These are phyloP conservation scores for Arrhopalites spinosus DNA, from an alignment of 2,888 invertebrate genomes.

Conservation along the genomic window DNA sequence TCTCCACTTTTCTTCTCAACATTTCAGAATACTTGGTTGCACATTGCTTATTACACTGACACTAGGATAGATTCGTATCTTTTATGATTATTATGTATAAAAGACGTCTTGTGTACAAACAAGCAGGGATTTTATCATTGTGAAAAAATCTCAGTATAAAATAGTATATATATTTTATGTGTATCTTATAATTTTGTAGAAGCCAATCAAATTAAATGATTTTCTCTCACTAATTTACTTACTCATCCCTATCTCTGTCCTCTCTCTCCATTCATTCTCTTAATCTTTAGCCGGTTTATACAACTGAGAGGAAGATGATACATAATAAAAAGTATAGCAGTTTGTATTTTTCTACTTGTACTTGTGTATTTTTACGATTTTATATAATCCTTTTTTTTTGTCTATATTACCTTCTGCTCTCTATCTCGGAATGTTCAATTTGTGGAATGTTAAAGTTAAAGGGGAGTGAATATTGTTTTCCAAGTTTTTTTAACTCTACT, in stretches of 20 bases:
- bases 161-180: too few species aligned
- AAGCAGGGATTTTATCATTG: too few species aligned
- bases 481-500: neutral
- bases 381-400: neutral
- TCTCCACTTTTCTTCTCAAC: too few species aligned
- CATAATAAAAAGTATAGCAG: neutral
- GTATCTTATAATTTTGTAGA: too few species aligned
- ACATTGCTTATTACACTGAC: too few species aligned
- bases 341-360: neutral
- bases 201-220: conserved; percentile 23
- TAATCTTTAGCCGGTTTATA: too few species aligned
- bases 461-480: neutral
- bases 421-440: conserved; percentile 7
- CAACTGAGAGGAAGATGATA: too few species aligned
- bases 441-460: conserved; percentile 4
- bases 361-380: neutral
- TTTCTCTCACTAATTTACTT: conserved; percentile 22
- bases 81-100: too few species aligned
- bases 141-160: too few species aligned
- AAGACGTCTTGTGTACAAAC: too few species aligned
- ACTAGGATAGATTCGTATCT: too few species aligned
- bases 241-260: neutral
- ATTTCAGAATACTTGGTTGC: too few species aligned
- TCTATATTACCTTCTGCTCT: neutral
- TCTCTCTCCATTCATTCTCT: neutral